Conservation (phyloP, 2,888 invertebrate genomes). For the Lasioglossum morio region DNA sequence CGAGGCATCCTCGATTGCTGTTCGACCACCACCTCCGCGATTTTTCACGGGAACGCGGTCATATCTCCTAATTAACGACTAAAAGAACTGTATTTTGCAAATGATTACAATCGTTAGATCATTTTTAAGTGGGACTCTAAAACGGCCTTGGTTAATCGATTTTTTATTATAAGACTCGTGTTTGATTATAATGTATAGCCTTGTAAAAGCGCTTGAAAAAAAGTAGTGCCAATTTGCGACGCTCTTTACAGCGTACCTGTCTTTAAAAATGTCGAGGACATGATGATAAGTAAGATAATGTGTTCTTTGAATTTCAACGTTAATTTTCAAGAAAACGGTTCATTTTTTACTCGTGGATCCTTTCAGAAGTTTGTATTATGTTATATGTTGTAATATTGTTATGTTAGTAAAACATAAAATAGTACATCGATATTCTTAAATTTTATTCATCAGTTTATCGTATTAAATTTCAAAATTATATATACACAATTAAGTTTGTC, state of each 20-base stretch:
- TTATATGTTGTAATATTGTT: too few species aligned
- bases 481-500: too few species aligned
- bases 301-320: too few species aligned
- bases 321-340: too few species aligned
- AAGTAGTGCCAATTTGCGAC: conserved; percentile 35
- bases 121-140: background rate
- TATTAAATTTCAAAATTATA: too few species aligned
- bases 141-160: conserved; percentile 6
- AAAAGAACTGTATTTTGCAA: background rate
- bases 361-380: too few species aligned
- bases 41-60: background rate
- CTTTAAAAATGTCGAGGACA: background rate
- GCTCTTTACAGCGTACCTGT: conserved; percentile 3
- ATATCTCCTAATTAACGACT: too few species aligned
- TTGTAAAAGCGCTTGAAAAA: conserved; percentile 37
- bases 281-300: too few species aligned
- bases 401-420: too few species aligned
- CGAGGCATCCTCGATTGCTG: conserved; percentile 5
- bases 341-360: too few species aligned
- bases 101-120: conserved; percentile 8
- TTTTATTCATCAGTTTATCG: too few species aligned
- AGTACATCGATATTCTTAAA: too few species aligned
- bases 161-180: conserved; percentile 11
- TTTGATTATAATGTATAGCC: conserved; percentile 32
- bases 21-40: background rate